Evolutionary conservation across 2,797 vertebrate genomes (phyloP), one percentile per base, ranked within the genome.

Genomic region (Characodon lateralis): DNA sequence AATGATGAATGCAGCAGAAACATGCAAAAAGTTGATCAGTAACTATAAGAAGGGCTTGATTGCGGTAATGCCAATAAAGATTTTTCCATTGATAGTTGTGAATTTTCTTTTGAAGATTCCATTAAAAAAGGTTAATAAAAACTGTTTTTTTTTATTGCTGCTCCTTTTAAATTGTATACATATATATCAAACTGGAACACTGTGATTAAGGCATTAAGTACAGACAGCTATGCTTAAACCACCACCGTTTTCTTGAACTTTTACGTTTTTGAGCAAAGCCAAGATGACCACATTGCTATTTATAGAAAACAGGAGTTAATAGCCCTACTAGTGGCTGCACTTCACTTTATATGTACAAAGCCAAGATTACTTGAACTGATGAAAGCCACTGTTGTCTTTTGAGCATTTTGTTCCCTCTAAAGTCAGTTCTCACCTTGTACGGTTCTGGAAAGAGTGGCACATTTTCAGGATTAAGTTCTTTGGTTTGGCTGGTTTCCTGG

Each of bases 371-470:
- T 39, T 24, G 12, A 50, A 55, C 18, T 3, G 24, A 41, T 5
- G 43, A 68, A 20, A 24, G 18, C 26, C 56, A 68, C 12, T 31
- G n/a, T 24, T 14, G n/a, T 31, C 16, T 4, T 75, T 53, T 46
- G n/a, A 68, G 65, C 13, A 65, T 43, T 51, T 14, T 10, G 26
- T 35, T 51, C 22, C 14, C 7, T 3, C 22, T 31, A 41, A 24
- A 12, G 18, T 6, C 16, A 14, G n/a, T 6, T 35, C 79, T 88
- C 95, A 99, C 98, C 97, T 99, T 99, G 92, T 97, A 98, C n/a
- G 98, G 98, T 87, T 97, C 95, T 87, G 95, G 95, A 91, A 99
- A 99, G 73, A 98, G 97, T 0, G 97, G 98, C 7, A 91, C 92
- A 71, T 94, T 96, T 80, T 96, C 93, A 9, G 89, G 78, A 77